Evolutionary conservation across 2,888 invertebrate genomes (phyloP).

Genomic region (Drosophila leonis): DNA sequence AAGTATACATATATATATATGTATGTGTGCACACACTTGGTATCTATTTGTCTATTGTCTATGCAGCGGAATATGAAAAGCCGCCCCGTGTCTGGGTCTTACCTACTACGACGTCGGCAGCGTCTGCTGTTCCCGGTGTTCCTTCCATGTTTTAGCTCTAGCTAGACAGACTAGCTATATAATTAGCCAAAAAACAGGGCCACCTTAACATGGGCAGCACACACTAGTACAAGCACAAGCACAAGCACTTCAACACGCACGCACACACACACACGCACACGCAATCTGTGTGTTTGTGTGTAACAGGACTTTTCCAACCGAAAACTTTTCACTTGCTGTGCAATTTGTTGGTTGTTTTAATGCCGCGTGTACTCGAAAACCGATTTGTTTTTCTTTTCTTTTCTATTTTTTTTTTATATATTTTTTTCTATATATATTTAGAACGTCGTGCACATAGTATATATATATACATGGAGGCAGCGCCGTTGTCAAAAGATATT

Average conservation of each 20-base stretch:
- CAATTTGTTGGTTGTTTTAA: slow-evolving; percentile 37
- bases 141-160: slow-evolving; percentile 71
- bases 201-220: slow-evolving; percentile 56
- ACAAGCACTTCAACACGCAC: slow-evolving; percentile 23
- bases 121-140: slow-evolving; percentile 53
- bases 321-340: slow-evolving; percentile 28
- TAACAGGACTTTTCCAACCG: slow-evolving; percentile 44
- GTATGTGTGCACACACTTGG: slow-evolving; percentile 52
- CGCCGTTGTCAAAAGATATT: slow-evolving; percentile 46
- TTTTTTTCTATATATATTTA: slow-evolving; percentile 65
- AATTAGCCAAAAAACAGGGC: slow-evolving; percentile 74
- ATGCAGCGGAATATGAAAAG: slow-evolving; percentile 35
- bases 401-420: slow-evolving; percentile 1
- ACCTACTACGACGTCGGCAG: slow-evolving; percentile 55
- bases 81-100: slow-evolving; percentile 32
- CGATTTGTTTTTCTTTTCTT: slow-evolving; percentile 50
- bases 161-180: slow-evolving; percentile 59
- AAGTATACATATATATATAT: neutral
- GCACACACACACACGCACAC: slow-evolving; percentile 22
- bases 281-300: neutral
- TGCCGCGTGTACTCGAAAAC: slow-evolving; percentile 54
- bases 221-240: slow-evolving; percentile 6
- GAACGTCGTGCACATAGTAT: slow-evolving; percentile 59
- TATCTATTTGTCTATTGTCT: slow-evolving; percentile 51
- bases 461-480: slow-evolving; percentile 37